Evolutionary conservation across 35 echinoderm and acorn worm genomes (phyloP), one percentile per base, ranked within the genome.

Genomic region (Lytechinus variegatus): DNA sequence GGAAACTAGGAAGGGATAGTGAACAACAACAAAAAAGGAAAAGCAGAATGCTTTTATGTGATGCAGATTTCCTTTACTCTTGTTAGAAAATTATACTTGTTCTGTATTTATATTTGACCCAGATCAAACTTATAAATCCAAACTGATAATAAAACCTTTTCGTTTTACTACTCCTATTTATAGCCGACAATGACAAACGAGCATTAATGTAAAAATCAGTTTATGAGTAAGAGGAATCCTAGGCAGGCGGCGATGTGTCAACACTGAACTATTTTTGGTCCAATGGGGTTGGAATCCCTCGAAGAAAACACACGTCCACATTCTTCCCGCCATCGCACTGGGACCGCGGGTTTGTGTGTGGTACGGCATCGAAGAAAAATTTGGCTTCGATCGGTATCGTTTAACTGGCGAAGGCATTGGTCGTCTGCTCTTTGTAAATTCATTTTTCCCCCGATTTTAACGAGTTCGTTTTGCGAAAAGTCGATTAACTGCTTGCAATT

Each of bases 141-240:
- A 1, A 1, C 33, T 1, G 33, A 44, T 44, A 44, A 44, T 44
- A 44, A 1, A 44, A 44, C 16, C 57, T 9, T 10, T 12, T 79
- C 19, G 19, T 24, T 24, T 58, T 58, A 79, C n/a, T 27, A 24
- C 6, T 6, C n/a, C 7, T 79, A 79, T 79, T 79, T 79, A 79
- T n/a, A 79, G 66, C 21, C 19, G 66, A n/a, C 66, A 79, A 79
- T 79, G 66, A 79, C 66, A 16, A 79, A 79, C 66, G 66, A 79
- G 66, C 66, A 79, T 79, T 79, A 79, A 79, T 79, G 66, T 79
- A 16, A 79, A 71, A 79, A 79, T 79, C 66, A 79, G 66, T 79
- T 79, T 79, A 24, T 16, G 66, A 79, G 66, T 79, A 16, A 16
- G 19, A n/a, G 66, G 66, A 79, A 79, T 79, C 3, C 21, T 24